Evolutionary conservation across 2,113 vertebrate genomes (phyloP), one percentile per base, ranked within the genome.

Genomic region (Rattus rattus): DNA sequence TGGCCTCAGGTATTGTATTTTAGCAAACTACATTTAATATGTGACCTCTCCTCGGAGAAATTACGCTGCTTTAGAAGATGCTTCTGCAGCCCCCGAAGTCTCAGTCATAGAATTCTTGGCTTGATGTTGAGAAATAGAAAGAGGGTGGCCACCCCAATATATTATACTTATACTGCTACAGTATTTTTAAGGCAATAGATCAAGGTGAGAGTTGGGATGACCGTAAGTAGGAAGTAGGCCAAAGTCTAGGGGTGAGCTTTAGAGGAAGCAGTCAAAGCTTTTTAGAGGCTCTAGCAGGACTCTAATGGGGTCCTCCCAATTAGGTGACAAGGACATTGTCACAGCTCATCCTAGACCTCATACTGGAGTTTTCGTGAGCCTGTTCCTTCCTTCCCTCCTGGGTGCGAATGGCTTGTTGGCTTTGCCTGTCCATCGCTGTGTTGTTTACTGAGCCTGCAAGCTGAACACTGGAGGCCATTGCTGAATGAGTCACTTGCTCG

Each of bases 361-460:
- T 2, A 7, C 49, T 19, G 49, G 39, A 49, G 13, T 24, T 39
- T 26, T 0, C 0, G 0, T 0, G 0, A 0, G 3, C 22, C 30
- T 0, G 0, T 43, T 54, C 16, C 56, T 26, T 7, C 1, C 0
- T 20, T 43, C 5, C 47, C 14, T 12, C 28, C 33, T 80, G 8
- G 4, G 47, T 75, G 33, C 12, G 4, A 22, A 20, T 10, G 1
- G 54, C 11, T 3, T 17, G 6, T 61, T 52, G n/a, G 28, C 36
- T 59, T 87, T 16, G 33, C 3, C 5, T 26, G 16, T 54, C 26
- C 33, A 14, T 39, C n/a, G 47, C 0, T 0, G 16, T 28, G 4
- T 63, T 12, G n/a, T 59, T 43, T 0, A 0, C 20, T 65, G 72
- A 52, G 59, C 28, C 73, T 39, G n/a, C 49, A 70, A 49, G 81